Evolutionary conservation across 2,797 vertebrate genomes (phyloP).

Genomic region (Urophycis tenuis): DNA sequence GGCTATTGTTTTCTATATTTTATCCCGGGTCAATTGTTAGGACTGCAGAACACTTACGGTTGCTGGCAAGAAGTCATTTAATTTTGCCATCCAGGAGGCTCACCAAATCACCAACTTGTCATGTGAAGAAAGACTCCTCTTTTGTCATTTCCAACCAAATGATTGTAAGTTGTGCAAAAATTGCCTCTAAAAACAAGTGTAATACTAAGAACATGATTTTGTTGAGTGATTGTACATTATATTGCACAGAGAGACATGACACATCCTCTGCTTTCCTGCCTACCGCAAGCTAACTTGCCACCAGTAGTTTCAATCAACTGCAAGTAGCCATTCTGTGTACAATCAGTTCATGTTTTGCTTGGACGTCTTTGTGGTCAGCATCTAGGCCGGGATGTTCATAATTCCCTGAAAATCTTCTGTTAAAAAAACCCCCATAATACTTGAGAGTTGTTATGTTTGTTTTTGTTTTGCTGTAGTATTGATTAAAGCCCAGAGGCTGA

Average conservation of each 20-base stretch:
- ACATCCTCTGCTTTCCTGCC: too few relatives aligned
- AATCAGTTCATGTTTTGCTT: neutral
- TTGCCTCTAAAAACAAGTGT: neutral
- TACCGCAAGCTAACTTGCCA: too few relatives aligned
- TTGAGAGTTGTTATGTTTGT: neutral
- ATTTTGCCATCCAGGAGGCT: slow-evolving; percentile 31
- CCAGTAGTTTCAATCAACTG: too few relatives aligned
- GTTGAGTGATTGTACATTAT: too few relatives aligned
- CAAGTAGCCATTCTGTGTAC: neutral
- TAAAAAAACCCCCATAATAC: too few relatives aligned
- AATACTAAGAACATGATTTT: too few relatives aligned
- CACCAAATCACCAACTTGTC: slow-evolving; percentile 18
- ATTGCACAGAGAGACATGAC: too few relatives aligned
- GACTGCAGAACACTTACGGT: slow-evolving; percentile 4
- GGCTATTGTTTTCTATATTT: neutral
- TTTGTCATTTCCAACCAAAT: slow-evolving; percentile 29
- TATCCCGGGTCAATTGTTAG: neutral
- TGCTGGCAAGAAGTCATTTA: slow-evolving; percentile 4
- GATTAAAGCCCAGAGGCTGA: slow-evolving; percentile 41
- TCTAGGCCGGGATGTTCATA: neutral
- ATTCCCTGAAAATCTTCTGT: neutral
- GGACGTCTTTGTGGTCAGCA: neutral
- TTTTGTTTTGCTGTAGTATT: slow-evolving; percentile 52
- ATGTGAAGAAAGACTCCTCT: slow-evolving; percentile 35
- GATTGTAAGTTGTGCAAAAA: slow-evolving; percentile 37